Conservation (phyloP, 2,113 vertebrate genomes). For the Lepus europaeus region DNA sequence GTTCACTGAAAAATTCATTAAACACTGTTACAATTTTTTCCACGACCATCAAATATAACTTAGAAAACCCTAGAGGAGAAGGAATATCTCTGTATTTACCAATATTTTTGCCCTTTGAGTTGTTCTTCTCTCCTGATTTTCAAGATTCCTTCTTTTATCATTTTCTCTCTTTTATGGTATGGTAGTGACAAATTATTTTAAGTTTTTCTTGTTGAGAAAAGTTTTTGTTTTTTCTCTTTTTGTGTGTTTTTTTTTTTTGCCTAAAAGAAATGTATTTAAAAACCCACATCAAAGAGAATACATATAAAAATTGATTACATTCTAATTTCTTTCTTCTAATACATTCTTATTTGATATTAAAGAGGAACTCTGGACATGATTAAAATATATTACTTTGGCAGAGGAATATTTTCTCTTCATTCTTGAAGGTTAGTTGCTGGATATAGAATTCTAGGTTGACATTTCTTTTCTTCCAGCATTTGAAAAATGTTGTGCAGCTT, state of each 20-base stretch:
- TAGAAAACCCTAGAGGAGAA: constrained; percentile 1
- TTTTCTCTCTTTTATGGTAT: constrained; percentile 24
- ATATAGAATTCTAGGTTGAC: constrained; percentile 31
- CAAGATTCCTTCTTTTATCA: not conserved
- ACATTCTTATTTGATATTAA: not conserved
- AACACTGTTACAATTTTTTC: constrained; percentile 6
- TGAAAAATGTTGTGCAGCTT: not conserved
- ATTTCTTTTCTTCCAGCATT: not conserved
- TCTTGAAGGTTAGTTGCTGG: constrained; percentile 21
- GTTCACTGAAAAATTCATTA: constrained; percentile 28
- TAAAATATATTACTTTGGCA: not conserved
- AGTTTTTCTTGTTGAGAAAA: too few relatives aligned
- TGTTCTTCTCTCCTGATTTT: not conserved
- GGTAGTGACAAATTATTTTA: not conserved
- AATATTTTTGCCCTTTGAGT: constrained; percentile 33
- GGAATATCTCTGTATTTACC: not conserved
- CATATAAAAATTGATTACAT: not conserved
- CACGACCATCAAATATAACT: not conserved
- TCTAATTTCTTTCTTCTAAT: constrained; percentile 14
- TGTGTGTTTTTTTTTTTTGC: too few relatives aligned
- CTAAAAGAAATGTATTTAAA: not conserved
- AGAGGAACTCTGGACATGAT: not conserved
- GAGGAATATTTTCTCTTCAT: constrained; percentile 10
- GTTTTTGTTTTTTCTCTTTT: too few relatives aligned
- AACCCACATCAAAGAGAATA: not conserved